A percentile compares a stretch with the other conserved stretches of the same genome.
Conservation (phyloP, 2,113 vertebrate genomes). For the Pteruthius melanotis region DNA sequence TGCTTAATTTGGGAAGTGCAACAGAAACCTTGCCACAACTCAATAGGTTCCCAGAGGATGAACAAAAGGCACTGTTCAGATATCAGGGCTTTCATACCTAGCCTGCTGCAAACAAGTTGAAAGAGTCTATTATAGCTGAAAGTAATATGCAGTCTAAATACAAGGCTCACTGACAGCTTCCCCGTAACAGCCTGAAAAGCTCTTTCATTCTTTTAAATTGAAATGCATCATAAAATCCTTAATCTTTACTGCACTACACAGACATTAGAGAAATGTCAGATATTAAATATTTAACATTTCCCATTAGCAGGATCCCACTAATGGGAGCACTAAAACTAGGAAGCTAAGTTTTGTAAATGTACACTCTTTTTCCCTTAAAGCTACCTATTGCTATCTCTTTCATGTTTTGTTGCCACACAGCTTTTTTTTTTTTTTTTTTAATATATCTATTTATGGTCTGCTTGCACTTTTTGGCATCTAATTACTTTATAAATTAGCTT, state of each 20-base stretch:
- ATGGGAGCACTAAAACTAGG: not conserved
- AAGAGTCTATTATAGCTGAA: not conserved
- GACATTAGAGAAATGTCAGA: constrained; percentile 27
- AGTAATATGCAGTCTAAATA: not conserved
- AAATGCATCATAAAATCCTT: constrained; percentile 6
- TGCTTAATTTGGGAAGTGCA: not conserved
- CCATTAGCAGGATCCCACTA: constrained; percentile 23
- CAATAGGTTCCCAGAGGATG: not conserved
- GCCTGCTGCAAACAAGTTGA: not conserved
- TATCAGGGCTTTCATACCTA: not conserved
- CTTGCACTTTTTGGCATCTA: not conserved
- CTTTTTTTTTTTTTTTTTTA: not conserved
- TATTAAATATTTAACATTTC: constrained; percentile 53
- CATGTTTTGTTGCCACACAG: not conserved
- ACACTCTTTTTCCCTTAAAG: not conserved
- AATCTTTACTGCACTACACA: not conserved
- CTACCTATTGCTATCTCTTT: not conserved
- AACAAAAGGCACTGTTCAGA: not conserved
- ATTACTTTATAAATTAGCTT: not conserved
- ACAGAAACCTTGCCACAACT: not conserved
- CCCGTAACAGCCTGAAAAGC: not conserved
- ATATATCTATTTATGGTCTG: not conserved
- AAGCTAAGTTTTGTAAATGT: not conserved
- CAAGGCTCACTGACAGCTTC: not conserved
- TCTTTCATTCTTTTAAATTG: not conserved